phyloP scores from a whole-genome alignment of 2,888 invertebrate genomes.

The Drosophila pegasa region DNA sequence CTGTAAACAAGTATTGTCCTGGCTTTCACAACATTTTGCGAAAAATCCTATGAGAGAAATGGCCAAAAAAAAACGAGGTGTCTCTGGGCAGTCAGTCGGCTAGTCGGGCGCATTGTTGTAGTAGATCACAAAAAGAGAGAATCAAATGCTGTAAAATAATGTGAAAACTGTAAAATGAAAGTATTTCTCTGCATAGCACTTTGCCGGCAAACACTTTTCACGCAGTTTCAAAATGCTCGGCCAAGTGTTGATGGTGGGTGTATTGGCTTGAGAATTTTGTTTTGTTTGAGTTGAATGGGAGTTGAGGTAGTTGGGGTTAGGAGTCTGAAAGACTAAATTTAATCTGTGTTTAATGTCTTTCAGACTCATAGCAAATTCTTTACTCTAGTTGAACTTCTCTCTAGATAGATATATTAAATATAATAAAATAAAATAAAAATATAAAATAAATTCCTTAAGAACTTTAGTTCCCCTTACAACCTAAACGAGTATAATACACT shows the following conservation, averaged over 20 bases:
- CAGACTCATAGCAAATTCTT: too few species aligned
- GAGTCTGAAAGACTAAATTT: too few species aligned
- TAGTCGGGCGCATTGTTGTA: constrained; percentile 24
- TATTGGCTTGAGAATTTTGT: too few species aligned
- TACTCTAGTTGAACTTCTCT: not conserved
- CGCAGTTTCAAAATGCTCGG: not conserved
- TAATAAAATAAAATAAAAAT: too few species aligned
- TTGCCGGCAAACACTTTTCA: constrained; percentile 50
- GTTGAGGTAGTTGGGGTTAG: too few species aligned
- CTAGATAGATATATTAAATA: not conserved
- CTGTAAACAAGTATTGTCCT: constrained; percentile 55
- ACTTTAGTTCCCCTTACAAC: not conserved
- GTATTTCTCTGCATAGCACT: constrained; percentile 37
- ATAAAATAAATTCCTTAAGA: too few species aligned
- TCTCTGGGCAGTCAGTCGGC: constrained; percentile 33
- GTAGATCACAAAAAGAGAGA: constrained; percentile 47
- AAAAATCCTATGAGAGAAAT: constrained; percentile 35
- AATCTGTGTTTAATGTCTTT: too few species aligned
- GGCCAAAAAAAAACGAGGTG: not conserved
- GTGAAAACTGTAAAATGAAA: constrained; percentile 51
- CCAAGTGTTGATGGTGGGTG: not conserved
- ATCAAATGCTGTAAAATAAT: constrained; percentile 59
- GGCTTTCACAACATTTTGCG: constrained; percentile 40
- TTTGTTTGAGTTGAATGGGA: too few species aligned
- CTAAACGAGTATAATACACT: not conserved